Evolutionary conservation across 2,888 invertebrate genomes (phyloP), one percentile per base, ranked within the genome.

Genomic region (Drosophila austrosaltans): DNA sequence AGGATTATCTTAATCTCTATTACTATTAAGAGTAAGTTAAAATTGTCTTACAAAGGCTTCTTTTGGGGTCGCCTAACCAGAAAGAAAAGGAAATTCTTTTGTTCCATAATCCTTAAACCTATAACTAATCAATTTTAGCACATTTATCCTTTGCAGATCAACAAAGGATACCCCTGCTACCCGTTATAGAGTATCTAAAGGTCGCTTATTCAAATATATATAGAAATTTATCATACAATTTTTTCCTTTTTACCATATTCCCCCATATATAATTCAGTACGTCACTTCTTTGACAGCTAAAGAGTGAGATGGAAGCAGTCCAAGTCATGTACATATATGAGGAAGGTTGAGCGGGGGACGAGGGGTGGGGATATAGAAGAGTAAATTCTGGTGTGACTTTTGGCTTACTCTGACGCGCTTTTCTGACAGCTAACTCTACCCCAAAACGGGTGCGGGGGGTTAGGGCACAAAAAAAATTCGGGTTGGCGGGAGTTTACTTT

Each of bases 341-440:
- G 28, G 4, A 3, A 30, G 30, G 30, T 28, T 5, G 3, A 6
- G 30, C 1, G 36, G 8, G 32, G 1, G 6, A 0, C 6, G 16
- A 36, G 2, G 40, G 3, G 8, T n/a, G n/a, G 40, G n/a, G 16
- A 16, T 16, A 25, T 36, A 10, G 36, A 36, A 36, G 36, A 22
- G 40, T 36, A 25, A 66, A 67, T 53, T 62, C 54, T 74, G 84
- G 87, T 83, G 89, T 87, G 87, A 83, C 89, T 84, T 87, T 79
- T 82, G 77, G 80, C 79, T 78, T 76, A 81, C 75, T 74, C 53
- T 57, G 59, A 64, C 67, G 75, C 72, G 69, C 69, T 64, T 75
- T 77, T 88, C 65, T 83, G 87, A 88, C 87, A 85, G 84, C 71
- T 73, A 85, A 81, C 71, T 73, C 63, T 62, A 67, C 60, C 62